Percentiles rank a stretch among this genome's conserved stretches.
These are phyloP conservation scores for Brachyopa scutellaris DNA, from an alignment of 2,888 invertebrate species.

Conservation along the genomic window DNA sequence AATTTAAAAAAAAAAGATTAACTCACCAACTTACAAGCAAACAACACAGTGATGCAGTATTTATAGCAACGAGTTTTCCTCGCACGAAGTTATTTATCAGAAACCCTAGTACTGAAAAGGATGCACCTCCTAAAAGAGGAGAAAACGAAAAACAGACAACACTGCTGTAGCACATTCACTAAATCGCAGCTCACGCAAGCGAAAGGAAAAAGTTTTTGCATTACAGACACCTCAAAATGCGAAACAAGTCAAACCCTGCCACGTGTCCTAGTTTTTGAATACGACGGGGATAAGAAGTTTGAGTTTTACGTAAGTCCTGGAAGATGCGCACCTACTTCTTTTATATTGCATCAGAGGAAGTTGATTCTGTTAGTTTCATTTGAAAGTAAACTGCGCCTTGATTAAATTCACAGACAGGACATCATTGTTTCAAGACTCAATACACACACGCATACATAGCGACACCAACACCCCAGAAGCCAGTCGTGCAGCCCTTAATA, in stretches of 20 bases:
- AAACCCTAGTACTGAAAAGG: slow-evolving; percentile 8
- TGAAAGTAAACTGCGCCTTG: slow-evolving; percentile 27
- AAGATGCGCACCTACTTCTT: slow-evolving; percentile 5
- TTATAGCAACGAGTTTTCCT: slow-evolving; percentile 11
- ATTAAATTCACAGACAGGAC: slow-evolving; percentile 54
- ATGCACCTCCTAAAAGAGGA: not conserved
- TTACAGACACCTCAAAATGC: slow-evolving; percentile 62
- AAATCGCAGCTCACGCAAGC: slow-evolving; percentile 48
- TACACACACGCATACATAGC: slow-evolving; percentile 27
- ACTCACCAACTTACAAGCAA: not conserved
- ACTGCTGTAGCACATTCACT: slow-evolving; percentile 40
- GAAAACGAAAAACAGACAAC: not conserved
- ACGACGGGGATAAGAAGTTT: slow-evolving; percentile 6
- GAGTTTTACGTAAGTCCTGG: slow-evolving; percentile 41
- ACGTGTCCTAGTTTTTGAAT: not conserved
- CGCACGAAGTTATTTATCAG: slow-evolving; percentile 17
- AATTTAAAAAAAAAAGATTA: slow-evolving; percentile 2
- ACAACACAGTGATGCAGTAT: slow-evolving; percentile 1
- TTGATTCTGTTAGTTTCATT: slow-evolving; percentile 8
- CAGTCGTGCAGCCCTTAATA: slow-evolving; percentile 36
- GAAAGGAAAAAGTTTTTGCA: slow-evolving; percentile 63
- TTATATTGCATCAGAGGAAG: slow-evolving; percentile 26
- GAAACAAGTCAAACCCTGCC: slow-evolving; percentile 29
- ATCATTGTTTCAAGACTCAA: slow-evolving; percentile 28
- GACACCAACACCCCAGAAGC: slow-evolving; percentile 32